Conservation (phyloP, 2,113 vertebrate genomes). For the Ophiodon elongatus region DNA sequence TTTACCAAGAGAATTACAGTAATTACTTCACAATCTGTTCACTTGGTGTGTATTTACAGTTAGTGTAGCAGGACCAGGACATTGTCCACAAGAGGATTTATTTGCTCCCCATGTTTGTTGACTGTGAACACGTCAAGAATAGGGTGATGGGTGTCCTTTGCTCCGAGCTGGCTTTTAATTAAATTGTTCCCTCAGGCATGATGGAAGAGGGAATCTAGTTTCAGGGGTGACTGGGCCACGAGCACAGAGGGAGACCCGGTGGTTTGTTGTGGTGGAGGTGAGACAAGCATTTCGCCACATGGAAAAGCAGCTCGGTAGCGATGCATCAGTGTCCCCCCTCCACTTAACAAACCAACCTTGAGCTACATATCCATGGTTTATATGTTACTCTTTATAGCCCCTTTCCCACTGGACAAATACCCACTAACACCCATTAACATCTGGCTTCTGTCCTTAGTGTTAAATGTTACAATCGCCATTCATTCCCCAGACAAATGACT, state of each 20-base stretch:
- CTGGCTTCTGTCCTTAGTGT: neutral
- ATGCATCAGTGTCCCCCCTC: constrained; percentile 18
- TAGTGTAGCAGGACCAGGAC: constrained; percentile 36
- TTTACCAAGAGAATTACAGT: constrained; percentile 50
- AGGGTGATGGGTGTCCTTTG: constrained; percentile 61
- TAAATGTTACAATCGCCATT: neutral
- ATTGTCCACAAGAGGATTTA: constrained; percentile 47
- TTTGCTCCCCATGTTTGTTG: constrained; percentile 64
- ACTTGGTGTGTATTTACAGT: constrained; percentile 50
- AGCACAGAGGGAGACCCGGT: constrained; percentile 39
- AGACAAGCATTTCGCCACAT: constrained; percentile 29
- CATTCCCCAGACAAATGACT: neutral
- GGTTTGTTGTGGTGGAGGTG: constrained; percentile 53
- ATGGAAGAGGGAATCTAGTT: constrained; percentile 80
- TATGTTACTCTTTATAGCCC: neutral
- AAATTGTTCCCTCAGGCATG: constrained; percentile 82
- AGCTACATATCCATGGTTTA: neutral
- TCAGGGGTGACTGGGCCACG: constrained; percentile 72
- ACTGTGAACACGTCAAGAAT: constrained; percentile 45
- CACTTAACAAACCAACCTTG: neutral
- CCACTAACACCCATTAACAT: neutral
- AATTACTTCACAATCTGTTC: constrained; percentile 60
- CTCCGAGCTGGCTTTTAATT: constrained; percentile 77
- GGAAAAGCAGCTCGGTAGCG: neutral
- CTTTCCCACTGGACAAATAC: neutral